phyloP scores from a whole-genome alignment of 2,113 vertebrate species.

The Lucifuga dentata region DNA sequence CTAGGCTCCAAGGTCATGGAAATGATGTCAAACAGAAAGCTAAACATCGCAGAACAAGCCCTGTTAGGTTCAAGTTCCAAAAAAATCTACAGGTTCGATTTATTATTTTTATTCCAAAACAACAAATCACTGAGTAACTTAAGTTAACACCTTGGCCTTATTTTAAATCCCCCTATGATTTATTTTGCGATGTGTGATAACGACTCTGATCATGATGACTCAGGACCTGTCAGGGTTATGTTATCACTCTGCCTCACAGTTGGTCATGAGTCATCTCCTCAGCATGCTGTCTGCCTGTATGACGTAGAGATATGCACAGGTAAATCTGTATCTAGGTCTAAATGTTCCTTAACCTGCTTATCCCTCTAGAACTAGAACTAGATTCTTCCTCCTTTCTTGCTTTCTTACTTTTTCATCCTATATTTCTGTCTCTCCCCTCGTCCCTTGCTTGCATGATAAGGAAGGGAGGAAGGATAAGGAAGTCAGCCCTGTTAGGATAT shows the following conservation, averaged over 20 bases:
- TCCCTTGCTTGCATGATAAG: not conserved
- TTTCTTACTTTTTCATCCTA: not conserved
- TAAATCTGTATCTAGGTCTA: slow-evolving; percentile 15
- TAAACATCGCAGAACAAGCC: too few relatives aligned
- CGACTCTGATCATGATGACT: not conserved
- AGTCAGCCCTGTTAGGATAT: slow-evolving; percentile 1
- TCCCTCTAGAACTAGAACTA: too few relatives aligned
- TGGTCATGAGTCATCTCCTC: slow-evolving; percentile 12
- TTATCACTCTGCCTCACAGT: not conserved
- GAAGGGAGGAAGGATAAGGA: too few relatives aligned
- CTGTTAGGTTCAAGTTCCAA: too few relatives aligned
- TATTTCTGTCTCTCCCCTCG: not conserved
- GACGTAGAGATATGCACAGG: slow-evolving; percentile 1
- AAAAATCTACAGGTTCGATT: too few relatives aligned
- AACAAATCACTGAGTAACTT: too few relatives aligned
- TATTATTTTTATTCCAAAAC: too few relatives aligned
- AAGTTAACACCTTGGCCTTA: not conserved
- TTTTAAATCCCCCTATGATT: not conserved
- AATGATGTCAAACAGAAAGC: too few relatives aligned
- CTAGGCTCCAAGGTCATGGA: too few relatives aligned
- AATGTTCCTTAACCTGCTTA: not conserved
- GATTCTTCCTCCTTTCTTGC: not conserved
- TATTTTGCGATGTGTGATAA: not conserved
- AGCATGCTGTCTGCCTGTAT: slow-evolving; percentile 5
- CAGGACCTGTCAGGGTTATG: not conserved